Evolutionary conservation across 2,888 invertebrate species (phyloP).

Genomic region (Dicyrtoma fusca): DNA sequence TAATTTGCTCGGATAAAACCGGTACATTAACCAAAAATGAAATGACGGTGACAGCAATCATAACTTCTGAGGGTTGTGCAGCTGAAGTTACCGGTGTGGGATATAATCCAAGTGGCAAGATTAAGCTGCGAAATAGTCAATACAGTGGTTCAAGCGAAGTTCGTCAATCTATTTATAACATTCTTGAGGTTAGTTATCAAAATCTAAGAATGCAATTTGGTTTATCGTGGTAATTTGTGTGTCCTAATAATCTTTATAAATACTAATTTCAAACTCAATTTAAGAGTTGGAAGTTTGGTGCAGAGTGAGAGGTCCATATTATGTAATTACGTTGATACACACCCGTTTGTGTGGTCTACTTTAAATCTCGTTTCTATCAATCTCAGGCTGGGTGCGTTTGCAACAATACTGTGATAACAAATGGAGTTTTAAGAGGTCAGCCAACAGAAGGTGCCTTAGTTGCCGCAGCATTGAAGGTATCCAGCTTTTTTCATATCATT

Average conservation of each 20-base stretch:
- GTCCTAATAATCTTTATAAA: too few relatives aligned
- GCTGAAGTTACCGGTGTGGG: slow-evolving; percentile 91
- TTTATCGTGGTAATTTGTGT: too few relatives aligned
- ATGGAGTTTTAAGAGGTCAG: slow-evolving; percentile 84
- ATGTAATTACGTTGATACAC: too few relatives aligned
- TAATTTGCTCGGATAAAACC: slow-evolving; percentile 99
- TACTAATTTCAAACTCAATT: too few relatives aligned
- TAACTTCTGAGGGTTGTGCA: slow-evolving; percentile 87
- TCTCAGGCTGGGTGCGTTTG: slow-evolving; percentile 84
- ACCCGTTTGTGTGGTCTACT: too few relatives aligned
- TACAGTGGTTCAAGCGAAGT: slow-evolving; percentile 69
- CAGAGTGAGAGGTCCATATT: too few relatives aligned
- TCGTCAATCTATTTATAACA: slow-evolving; percentile 72
- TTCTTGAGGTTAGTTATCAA: slow-evolving; percentile 89
- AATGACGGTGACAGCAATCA: slow-evolving; percentile 96
- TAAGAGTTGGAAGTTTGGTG: too few relatives aligned
- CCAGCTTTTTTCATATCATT: too few relatives aligned
- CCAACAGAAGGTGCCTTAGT: slow-evolving; percentile 98
- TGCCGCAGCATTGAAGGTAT: slow-evolving; percentile 83
- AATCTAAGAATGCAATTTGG: too few relatives aligned
- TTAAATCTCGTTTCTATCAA: too few relatives aligned
- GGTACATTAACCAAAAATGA: slow-evolving; percentile 98
- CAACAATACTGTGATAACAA: slow-evolving; percentile 90
- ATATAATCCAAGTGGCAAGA: slow-evolving; percentile 84
- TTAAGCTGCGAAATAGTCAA: slow-evolving; percentile 78